Base-by-base conservation (phyloP, 2,888 invertebrate genomes). In the Orthonevra nobilis region DNA sequence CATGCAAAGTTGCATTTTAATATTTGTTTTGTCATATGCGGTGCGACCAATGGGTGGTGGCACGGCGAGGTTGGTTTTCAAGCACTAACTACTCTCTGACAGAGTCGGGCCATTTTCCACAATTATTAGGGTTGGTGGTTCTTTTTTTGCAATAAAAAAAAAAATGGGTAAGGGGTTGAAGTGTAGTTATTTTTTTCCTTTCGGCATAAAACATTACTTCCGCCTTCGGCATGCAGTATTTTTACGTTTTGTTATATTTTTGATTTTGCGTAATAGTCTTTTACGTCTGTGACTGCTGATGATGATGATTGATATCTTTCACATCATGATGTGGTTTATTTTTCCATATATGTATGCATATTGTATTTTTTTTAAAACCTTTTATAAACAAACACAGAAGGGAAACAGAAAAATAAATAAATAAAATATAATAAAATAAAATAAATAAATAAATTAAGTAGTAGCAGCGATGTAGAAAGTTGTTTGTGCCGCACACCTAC, bases 1-100 rank as follows among this genome's bases (percentile, higher is more conserved):
- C 81, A 81, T 81, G 81, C 81, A 74, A 81, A 69, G 68, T 63
- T 81, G 74, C 66, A 73, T 79, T 79, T 79, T 73, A 79, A 79
- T 79, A 68, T 79, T 79, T 79, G 68, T 73, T 79, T 79, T 79
- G 73, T 73, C 66, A 72, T 79, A 58, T 60, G 30, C 40, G 64
- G 44, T 30, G 48, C 42, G 60, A 52, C 52, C 64, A 64, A 77
- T 77, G 58, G 72, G 64, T 46, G 56, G 28, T 30, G 23, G 26
- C 12, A 28, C 12, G 14, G 9, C 36, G 14, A 1, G 9, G 2
- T 9, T 12, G 12, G 20, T 17, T 10, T 48, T 10, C 46, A 17
- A n/a, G n/a, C 19, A 30, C 23, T 42, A 44, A 26, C 26, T 34
- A 42, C 20, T 38, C 30, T 32, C 2, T 6, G 14, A 10, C 48